Percentiles rank a stretch among this genome's conserved stretches.
Evolutionary conservation across 2,888 invertebrate genomes (phyloP).

Genomic region (Uropetala carovei): DNA sequence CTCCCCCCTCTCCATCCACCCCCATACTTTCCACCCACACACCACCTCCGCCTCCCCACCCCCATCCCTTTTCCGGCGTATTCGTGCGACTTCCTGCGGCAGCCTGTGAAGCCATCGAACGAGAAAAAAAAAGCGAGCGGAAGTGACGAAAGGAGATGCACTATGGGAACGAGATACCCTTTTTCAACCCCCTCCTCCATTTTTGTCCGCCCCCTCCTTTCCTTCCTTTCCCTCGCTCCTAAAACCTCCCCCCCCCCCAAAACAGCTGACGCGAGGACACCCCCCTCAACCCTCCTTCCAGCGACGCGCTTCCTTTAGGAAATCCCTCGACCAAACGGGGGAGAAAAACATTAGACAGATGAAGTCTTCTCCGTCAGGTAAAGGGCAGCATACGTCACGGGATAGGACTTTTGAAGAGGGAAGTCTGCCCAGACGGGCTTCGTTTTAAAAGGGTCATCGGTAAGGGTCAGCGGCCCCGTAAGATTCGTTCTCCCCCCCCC

Average conservation of each 20-base stretch:
- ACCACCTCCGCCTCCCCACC: not conserved
- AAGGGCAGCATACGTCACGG: too few relatives aligned
- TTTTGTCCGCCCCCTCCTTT: too few relatives aligned
- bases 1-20: not conserved
- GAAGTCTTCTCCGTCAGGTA: not conserved
- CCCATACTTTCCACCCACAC: not conserved
- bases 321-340: not conserved
- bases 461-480: too few relatives aligned
- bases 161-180: conserved; percentile 12
- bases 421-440: too few relatives aligned
- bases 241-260: not conserved
- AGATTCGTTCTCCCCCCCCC: too few relatives aligned
- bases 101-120: not conserved
- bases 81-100: not conserved
- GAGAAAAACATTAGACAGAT: not conserved
- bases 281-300: too few relatives aligned
- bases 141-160: not conserved
- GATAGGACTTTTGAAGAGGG: too few relatives aligned
- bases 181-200: too few relatives aligned
- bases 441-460: too few relatives aligned
- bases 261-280: not conserved
- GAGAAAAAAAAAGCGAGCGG: not conserved
- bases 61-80: not conserved
- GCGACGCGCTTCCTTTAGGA: not conserved
- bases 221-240: too few relatives aligned